Evolutionary conservation across 1,140 invertebrate genomes (phyloP).

Genomic region (Bombyx mori): ASM3026992v2 NC_085117.1:9387001-9387500

Average conservation of each 20-base stretch:
- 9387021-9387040: too few relatives aligned
- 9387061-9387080: too few relatives aligned
- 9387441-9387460: slow-evolving; percentile 22
- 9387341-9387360: slow-evolving; percentile 36
- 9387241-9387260: slow-evolving; percentile 7
- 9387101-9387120: too few relatives aligned
- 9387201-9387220: too few relatives aligned
- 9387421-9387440: slow-evolving; percentile 54
- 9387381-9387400: slow-evolving; percentile 61
- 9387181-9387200: neutral
- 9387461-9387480: neutral
- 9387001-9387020: too few relatives aligned
- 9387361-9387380: slow-evolving; percentile 37
- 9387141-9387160: neutral
- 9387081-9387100: too few relatives aligned
- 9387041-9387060: too few relatives aligned
- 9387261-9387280: slow-evolving; percentile 27
- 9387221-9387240: neutral
- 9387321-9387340: slow-evolving; percentile 2
- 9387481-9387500: neutral
- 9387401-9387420: slow-evolving; percentile 50
- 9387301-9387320: neutral
- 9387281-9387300: slow-evolving; percentile 23
- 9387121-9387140: neutral
- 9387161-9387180: neutral